These are phyloP conservation scores for Aleiodes leptofemur DNA, from an alignment of 2,888 invertebrate genomes.

Conservation along the genomic window DNA sequence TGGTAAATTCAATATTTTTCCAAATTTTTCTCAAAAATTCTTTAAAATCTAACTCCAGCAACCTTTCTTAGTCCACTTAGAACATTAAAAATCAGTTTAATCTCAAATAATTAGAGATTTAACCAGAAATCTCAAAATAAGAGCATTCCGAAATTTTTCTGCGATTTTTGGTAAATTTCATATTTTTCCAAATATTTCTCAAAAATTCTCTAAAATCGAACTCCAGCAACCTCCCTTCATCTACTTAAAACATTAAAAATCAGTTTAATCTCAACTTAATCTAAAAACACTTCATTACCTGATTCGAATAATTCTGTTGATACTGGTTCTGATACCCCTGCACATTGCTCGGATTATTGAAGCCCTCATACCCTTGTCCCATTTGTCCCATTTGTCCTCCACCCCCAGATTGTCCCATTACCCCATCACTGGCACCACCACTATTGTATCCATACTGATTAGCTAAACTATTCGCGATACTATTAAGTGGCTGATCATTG, in stretches of 20 bases:
- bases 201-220: no score
- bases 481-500: conserved; percentile 47
- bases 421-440: conserved; percentile 47
- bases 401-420: conserved; percentile 47
- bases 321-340: conserved; percentile 68
- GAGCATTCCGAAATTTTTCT: no score
- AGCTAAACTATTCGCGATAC: conserved; percentile 60
- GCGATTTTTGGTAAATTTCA: no score
- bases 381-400: conserved; percentile 50
- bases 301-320: conserved; percentile 66
- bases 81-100: no score
- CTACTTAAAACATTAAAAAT: neutral
- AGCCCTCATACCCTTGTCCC: conserved; percentile 63
- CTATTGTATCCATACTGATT: conserved; percentile 57
- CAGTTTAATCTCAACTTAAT: no score
- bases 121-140: no score
- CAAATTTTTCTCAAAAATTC: no score
- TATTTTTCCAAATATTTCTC: no score
- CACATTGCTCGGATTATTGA: conserved; percentile 56
- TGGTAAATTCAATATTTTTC: no score
- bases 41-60: no score
- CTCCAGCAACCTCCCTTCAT: neutral
- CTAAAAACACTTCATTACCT: conserved; percentile 54
- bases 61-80: no score
- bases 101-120: no score